These are phyloP conservation scores for Catharus bicknelli DNA, from an alignment of 2,113 vertebrate genomes.

Conservation along the genomic window DNA sequence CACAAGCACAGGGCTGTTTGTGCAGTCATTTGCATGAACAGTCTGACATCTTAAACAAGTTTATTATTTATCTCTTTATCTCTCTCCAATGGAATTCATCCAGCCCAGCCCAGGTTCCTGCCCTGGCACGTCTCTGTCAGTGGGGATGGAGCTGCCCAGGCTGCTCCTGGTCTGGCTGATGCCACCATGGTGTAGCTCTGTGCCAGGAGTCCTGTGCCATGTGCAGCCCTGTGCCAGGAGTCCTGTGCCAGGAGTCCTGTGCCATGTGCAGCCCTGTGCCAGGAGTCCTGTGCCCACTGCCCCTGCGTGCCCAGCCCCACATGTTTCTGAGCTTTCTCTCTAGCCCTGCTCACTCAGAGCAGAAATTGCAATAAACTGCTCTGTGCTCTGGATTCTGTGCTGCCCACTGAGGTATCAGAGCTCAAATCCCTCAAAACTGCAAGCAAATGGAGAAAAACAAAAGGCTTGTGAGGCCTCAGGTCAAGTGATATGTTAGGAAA, in stretches of 20 bases:
- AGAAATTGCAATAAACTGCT: neutral
- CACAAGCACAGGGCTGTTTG: neutral
- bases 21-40: accelerated
- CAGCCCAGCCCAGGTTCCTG: neutral
- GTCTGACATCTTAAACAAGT: neutral
- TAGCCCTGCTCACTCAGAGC: neutral
- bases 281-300: no score
- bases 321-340: neutral
- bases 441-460: neutral
- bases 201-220: neutral
- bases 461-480: neutral
- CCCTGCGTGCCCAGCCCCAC: accelerated
- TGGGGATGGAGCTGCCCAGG: neutral
- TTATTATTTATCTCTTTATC: neutral
- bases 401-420: neutral
- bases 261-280: neutral
- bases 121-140: accelerated
- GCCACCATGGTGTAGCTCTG: neutral
- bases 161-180: neutral
- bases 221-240: neutral
- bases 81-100: neutral
- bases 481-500: accelerated
- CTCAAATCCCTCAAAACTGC: neutral
- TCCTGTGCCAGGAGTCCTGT: neutral
- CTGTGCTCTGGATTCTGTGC: neutral